These are phyloP conservation scores for Orius insidiosus DNA, from an alignment of 1,140 invertebrate genomes.

Conservation along the genomic window DNA sequence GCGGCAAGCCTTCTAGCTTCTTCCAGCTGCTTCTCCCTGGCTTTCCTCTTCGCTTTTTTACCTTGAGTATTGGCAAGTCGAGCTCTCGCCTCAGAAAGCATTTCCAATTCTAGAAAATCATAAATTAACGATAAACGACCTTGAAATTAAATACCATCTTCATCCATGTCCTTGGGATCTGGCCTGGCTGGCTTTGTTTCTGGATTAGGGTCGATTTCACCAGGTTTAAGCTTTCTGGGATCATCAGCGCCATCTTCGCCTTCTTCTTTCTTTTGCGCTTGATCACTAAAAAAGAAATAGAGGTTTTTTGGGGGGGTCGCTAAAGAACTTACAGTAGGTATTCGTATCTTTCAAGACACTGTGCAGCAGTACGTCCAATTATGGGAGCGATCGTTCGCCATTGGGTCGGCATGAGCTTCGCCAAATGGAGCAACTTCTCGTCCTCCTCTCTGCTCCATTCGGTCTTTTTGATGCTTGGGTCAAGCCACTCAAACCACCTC, in stretches of 20 bases:
- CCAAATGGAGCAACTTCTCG: slow-evolving; percentile 93
- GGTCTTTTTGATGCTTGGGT: slow-evolving; percentile 99
- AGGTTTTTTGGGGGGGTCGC: too few relatives aligned
- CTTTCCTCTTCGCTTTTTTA: slow-evolving; percentile 98
- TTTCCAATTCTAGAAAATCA: slow-evolving; percentile 70
- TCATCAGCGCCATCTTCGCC: slow-evolving; percentile 83
- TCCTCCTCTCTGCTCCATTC: slow-evolving; percentile 99
- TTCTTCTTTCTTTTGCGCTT: slow-evolving; percentile 96
- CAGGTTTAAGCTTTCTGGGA: slow-evolving; percentile 90
- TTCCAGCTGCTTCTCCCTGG: slow-evolving; percentile 94
- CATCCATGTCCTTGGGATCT: slow-evolving; percentile 99
- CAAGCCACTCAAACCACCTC: slow-evolving; percentile 98
- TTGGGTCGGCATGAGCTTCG: slow-evolving; percentile 98
- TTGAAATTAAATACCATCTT: slow-evolving; percentile 57
- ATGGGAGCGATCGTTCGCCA: slow-evolving; percentile 99
- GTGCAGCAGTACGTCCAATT: slow-evolving; percentile 93
- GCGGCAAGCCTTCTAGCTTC: slow-evolving; percentile 91
- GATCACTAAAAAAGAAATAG: slow-evolving; percentile 48
- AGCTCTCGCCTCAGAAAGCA: slow-evolving; percentile 96
- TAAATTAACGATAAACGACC: too few relatives aligned
- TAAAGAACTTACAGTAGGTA: slow-evolving; percentile 66
- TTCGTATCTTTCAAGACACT: slow-evolving; percentile 96
- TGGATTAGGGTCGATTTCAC: slow-evolving; percentile 98
- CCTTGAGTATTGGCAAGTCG: slow-evolving; percentile 97
- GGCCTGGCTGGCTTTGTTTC: slow-evolving; percentile 98